phyloP scores from a whole-genome alignment of 1,140 invertebrate genomes.

The Psilanteris sp. region DNA sequence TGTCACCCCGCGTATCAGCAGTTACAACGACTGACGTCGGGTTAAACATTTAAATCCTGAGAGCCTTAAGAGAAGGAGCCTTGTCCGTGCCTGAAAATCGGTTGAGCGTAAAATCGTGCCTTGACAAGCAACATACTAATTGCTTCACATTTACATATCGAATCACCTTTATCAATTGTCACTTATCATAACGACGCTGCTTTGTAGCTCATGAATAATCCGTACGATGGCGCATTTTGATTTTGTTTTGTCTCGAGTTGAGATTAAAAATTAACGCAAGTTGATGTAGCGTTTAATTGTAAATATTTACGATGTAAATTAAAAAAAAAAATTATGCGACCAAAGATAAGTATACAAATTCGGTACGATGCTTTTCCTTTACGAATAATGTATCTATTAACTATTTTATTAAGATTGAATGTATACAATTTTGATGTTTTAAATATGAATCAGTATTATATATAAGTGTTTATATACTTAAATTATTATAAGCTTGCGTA shows the following conservation, averaged over 20 bases:
- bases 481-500: too few species aligned
- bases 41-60: constrained; percentile 57
- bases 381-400: too few species aligned
- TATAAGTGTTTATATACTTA: too few species aligned
- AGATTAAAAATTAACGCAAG: constrained; percentile 3
- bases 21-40: constrained; percentile 58
- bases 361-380: too few species aligned
- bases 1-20: constrained; percentile 47
- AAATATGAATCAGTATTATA: too few species aligned
- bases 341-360: too few species aligned
- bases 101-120: constrained; percentile 46
- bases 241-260: constrained; percentile 1
- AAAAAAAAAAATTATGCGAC: too few species aligned
- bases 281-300: background rate
- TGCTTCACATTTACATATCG: constrained; percentile 35
- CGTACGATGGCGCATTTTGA: constrained; percentile 2
- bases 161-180: constrained; percentile 38
- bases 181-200: constrained; percentile 20
- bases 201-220: constrained; percentile 9
- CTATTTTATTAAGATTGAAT: too few species aligned
- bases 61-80: constrained; percentile 48
- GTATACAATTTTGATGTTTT: too few species aligned
- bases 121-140: constrained; percentile 45
- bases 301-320: constrained; percentile 2
- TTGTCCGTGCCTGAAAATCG: constrained; percentile 32